Base-by-base conservation (phyloP, 2,113 vertebrate genomes). In the Mellivora capensis region DNA sequence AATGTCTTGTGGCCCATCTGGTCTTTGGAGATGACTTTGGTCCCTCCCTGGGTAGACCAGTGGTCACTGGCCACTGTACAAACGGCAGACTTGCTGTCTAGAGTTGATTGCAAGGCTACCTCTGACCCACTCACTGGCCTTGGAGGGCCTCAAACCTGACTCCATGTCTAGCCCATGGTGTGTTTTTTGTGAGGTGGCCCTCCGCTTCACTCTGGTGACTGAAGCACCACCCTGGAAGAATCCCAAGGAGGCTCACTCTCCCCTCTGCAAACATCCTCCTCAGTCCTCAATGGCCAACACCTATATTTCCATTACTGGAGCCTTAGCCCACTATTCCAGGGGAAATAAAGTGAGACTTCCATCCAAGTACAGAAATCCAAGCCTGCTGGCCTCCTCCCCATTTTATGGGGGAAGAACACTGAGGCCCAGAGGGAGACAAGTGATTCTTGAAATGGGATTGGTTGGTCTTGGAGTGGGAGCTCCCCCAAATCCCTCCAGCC, bases 401-500 rank as follows among this genome's bases (percentile, higher is more conserved):
- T 52, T 62, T 54, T 54, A 52, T 37, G 29, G 7, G 61, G 37
- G 31, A 54, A 47, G 71, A 18, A 69, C 79, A 18, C 13, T 84
- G 91, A 90, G 74, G 54, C 21, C 34, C 54, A 61, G 72, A 49
- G 39, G 61, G 69, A 61, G 12, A 44, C 42, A 82, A 47, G 42
- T 14, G 12, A 21, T 37, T 61, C n/a, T 27, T 31, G 18, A 37
- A 39, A 62, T 3, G 5, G 27, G 29, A 15, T 6, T 67, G 47
- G 31, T 11, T 71, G 47, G 74, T 72, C 59, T 64, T 62, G 49
- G 12, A 42, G 21, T 21, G 4, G 3, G 37, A 10, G 29, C 6
- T 47, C 49, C 27, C 54, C 12, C 7, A 0, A 4, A 4, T 10
- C 57, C 7, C 17, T 31, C 9, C 20, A 3, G n/a, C 11, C 42